Evolutionary conservation across 23 tunicate genomes (phyloP).

Genomic region (Styela plicata): DNA sequence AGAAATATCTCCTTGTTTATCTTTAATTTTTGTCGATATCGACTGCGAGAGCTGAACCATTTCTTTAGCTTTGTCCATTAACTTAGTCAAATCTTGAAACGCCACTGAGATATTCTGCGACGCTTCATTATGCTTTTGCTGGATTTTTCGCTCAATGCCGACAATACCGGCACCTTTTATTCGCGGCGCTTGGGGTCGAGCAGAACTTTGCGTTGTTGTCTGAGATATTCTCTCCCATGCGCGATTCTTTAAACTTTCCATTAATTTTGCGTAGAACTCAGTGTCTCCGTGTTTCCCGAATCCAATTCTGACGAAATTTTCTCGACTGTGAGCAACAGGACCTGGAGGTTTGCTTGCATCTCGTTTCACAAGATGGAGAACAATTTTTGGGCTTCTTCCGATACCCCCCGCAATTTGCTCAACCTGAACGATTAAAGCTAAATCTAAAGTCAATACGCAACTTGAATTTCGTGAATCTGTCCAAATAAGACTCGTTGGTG

Average conservation of each 20-base stretch:
- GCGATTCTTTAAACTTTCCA: constrained; percentile 40
- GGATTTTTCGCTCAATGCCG: constrained; percentile 78
- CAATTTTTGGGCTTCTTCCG: constrained; percentile 51
- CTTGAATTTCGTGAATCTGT: constrained; percentile 45
- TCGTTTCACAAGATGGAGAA: constrained; percentile 35
- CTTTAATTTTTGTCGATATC: constrained; percentile 81
- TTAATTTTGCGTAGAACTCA: constrained; percentile 52
- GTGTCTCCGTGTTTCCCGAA: constrained; percentile 73
- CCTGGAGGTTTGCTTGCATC: constrained; percentile 49
- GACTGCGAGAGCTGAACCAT: constrained; percentile 66
- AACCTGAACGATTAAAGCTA: constrained; percentile 36
- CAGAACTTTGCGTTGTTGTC: background rate
- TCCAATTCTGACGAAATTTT: constrained; percentile 40
- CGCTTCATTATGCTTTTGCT: constrained; percentile 46
- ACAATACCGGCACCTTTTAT: constrained; percentile 69
- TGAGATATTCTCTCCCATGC: background rate
- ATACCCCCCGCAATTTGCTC: constrained; percentile 36
- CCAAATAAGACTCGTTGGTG: constrained; percentile 71
- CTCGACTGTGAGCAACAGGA: constrained; percentile 55
- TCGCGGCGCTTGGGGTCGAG: background rate
- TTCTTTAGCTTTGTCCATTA: constrained; percentile 94
- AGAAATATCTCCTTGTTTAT: constrained; percentile 92
- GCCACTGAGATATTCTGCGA: constrained; percentile 74
- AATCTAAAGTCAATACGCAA: constrained; percentile 30
- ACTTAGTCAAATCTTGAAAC: constrained; percentile 79